Evolutionary conservation across 2,888 invertebrate genomes (phyloP), one percentile per base, ranked within the genome.

Genomic region (Cacoxenus indagator): DNA sequence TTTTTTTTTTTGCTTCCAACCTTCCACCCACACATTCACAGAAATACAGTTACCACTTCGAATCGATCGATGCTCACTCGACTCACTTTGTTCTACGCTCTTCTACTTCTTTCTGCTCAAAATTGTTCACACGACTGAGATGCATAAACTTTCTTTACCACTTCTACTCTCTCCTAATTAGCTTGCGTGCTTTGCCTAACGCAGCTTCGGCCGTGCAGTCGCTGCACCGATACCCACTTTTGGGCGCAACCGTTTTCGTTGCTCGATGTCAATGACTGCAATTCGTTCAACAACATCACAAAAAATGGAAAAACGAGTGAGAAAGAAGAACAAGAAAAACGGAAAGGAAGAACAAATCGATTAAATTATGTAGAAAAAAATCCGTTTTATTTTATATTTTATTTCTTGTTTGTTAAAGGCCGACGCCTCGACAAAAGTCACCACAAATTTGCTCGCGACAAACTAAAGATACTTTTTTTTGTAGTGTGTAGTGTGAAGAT

Each of bases 201-300:
- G n/a, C n/a, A n/a, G n/a, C n/a, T n/a, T n/a, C 37, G 8, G 37
- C 37, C 37, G 37, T 14, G 9, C 37, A 46, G 54, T 67, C 67
- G 65, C 70, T 71, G 72, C 73, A 78, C 78, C 9, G 8, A 51
- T 51, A 51, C n/a, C 51, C 51, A 8, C 17, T 54, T 54, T 54
- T 22, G 22, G 4, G 51, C 19, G 19, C 6, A 19, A 22, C 22
- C 5, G 51, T 22, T 8, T 26, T 54, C 14, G 54, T 51, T 22
- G 11, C 17, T 19, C n/a, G 17, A 48, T 51, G 48, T 65, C 65
- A 65, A 81, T 83, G 84, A 84, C 82, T 84, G 82, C 84, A 84
- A 78, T 84, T 82, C 77, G 74, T 75, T 83, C 76, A 80, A 74
- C 73, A 78, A 82, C 83, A 83, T 80, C 76, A 78, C 74, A 55